These are phyloP conservation scores for Uloborus plumipes DNA, from an alignment of 2,888 invertebrate genomes.

Conservation along the genomic window DNA sequence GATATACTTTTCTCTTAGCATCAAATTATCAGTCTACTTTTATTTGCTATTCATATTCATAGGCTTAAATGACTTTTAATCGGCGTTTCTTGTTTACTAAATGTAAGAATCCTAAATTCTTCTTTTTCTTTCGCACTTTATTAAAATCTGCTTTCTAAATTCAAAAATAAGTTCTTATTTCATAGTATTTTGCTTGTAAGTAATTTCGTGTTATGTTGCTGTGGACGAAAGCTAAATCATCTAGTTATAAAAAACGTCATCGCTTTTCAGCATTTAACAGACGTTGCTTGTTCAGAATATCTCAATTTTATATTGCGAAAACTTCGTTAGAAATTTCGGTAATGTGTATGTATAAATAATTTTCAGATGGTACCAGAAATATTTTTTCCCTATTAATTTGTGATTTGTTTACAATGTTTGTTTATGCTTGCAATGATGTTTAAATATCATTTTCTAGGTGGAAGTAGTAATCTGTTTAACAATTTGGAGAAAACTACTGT, in stretches of 20 bases:
- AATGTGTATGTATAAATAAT: too few species aligned
- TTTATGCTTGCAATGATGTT: background rate
- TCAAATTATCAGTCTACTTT: background rate
- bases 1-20: background rate
- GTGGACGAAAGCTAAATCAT: background rate
- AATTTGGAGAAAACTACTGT: conserved; percentile 96
- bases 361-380: too few species aligned
- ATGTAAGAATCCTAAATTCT: background rate
- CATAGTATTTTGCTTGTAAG: background rate
- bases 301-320: too few species aligned
- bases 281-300: too few species aligned
- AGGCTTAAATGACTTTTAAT: conserved; percentile 40
- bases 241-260: too few species aligned
- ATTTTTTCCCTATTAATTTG: background rate
- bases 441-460: conserved; percentile 73
- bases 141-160: background rate
- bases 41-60: conserved; percentile 17
- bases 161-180: background rate
- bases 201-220: background rate
- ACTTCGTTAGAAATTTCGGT: too few species aligned
- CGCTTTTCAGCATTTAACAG: too few species aligned
- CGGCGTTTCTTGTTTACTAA: conserved; percentile 47
- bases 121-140: background rate
- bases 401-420: background rate
- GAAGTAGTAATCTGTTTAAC: conserved; percentile 86